These are phyloP conservation scores for Podarcis muralis DNA, from an alignment of 2,113 vertebrate genomes.

Conservation along the genomic window DNA sequence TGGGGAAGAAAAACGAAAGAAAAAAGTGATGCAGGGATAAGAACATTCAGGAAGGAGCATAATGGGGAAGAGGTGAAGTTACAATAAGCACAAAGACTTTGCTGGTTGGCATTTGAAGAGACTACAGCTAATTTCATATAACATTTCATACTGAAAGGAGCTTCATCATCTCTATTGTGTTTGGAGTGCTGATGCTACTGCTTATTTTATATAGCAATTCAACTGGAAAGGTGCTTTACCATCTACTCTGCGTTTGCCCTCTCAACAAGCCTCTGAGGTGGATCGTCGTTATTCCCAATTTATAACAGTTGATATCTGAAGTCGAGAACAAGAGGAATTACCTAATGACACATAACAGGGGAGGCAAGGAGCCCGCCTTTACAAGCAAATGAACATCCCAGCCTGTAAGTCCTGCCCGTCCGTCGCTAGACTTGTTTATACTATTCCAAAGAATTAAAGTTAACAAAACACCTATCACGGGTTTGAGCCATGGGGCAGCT, in stretches of 20 bases:
- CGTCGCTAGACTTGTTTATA: too few relatives aligned
- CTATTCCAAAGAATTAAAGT: too few relatives aligned
- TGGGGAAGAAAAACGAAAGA: neutral
- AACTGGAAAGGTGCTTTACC: neutral
- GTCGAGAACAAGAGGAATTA: neutral
- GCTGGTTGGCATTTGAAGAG: neutral
- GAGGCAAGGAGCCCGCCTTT: neutral
- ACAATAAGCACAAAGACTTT: neutral
- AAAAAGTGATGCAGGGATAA: neutral
- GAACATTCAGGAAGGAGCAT: neutral
- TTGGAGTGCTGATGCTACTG: too few relatives aligned
- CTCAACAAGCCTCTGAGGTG: neutral
- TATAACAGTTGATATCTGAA: neutral
- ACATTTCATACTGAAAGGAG: too few relatives aligned
- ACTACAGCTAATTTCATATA: neutral
- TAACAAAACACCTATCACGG: too few relatives aligned
- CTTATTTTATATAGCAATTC: neutral
- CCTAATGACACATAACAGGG: neutral
- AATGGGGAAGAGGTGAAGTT: neutral
- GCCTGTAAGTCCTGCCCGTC: too few relatives aligned
- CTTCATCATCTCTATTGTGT: too few relatives aligned
- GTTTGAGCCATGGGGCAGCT: too few relatives aligned
- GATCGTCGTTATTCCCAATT: neutral
- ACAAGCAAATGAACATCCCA: too few relatives aligned
- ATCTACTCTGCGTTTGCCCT: neutral